A percentile compares a stretch with the other conserved stretches of the same genome.
Conservation (phyloP, 2,797 vertebrate genomes). For the Neopelma chrysocephalum region DNA sequence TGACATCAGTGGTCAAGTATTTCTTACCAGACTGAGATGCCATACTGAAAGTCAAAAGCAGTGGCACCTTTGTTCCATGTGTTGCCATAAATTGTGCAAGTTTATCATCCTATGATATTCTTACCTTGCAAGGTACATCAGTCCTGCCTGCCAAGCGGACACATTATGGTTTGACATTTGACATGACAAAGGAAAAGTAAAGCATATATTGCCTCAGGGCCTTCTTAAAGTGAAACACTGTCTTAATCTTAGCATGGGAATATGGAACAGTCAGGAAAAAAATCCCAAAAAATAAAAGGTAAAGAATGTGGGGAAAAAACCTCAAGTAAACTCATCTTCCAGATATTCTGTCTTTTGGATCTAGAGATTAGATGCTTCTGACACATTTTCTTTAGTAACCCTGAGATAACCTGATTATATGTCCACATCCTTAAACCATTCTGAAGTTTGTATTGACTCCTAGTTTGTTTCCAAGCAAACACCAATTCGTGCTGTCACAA, state of each 20-base stretch:
- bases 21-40: not conserved
- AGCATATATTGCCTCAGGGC: not conserved
- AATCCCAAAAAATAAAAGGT: not conserved
- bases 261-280: not conserved
- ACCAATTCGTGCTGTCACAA: accelerated
- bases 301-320: not conserved
- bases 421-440: not conserved
- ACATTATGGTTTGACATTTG: not conserved
- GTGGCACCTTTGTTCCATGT: not conserved
- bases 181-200: not conserved
- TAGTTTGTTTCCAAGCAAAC: not conserved
- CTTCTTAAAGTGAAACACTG: not conserved
- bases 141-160: not conserved
- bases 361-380: not conserved
- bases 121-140: not conserved
- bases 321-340: not conserved
- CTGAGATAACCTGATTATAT: not conserved
- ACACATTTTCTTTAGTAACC: not conserved
- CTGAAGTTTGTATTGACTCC: not conserved
- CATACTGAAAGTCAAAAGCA: not conserved
- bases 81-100: not conserved
- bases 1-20: not conserved
- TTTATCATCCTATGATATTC: not conserved
- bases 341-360: not conserved
- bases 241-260: not conserved